These are phyloP conservation scores for Clitarchus hookeri DNA, from an alignment of 2,888 invertebrate genomes.

Conservation along the genomic window DNA sequence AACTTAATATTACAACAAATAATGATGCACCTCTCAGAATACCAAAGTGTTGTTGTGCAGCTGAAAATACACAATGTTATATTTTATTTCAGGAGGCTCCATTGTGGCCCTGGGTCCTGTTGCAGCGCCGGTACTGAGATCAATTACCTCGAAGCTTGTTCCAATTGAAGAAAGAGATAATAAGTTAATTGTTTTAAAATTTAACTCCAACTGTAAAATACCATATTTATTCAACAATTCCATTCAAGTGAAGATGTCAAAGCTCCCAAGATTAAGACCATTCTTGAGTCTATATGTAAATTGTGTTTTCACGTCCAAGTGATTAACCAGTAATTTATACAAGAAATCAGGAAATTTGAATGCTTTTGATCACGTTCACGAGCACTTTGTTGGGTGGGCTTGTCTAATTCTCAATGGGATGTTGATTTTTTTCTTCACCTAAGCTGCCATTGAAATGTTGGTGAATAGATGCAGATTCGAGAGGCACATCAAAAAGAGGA, in stretches of 20 bases:
- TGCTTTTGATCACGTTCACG: too few species aligned
- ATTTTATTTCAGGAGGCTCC: slow-evolving; percentile 62
- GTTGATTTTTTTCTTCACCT: neutral
- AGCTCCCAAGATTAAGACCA: too few species aligned
- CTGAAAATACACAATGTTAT: slow-evolving; percentile 25
- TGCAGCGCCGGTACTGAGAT: slow-evolving; percentile 78
- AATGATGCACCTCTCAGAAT: too few species aligned
- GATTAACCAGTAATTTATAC: too few species aligned
- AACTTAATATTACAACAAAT: too few species aligned
- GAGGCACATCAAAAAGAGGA: neutral
- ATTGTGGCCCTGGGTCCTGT: slow-evolving; percentile 78
- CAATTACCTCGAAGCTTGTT: slow-evolving; percentile 79
- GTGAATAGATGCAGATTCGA: neutral
- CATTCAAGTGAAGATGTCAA: too few species aligned
- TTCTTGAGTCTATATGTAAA: too few species aligned
- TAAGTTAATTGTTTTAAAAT: neutral
- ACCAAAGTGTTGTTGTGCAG: neutral
- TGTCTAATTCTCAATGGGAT: too few species aligned
- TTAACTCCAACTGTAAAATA: neutral
- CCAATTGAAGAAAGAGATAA: slow-evolving; percentile 71
- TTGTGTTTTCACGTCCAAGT: too few species aligned
- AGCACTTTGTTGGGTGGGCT: too few species aligned
- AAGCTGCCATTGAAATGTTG: neutral
- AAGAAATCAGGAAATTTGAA: too few species aligned
- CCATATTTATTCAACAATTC: neutral